These are phyloP conservation scores for Therioaphis trifolii DNA, from an alignment of 2,888 invertebrate species.

Conservation along the genomic window DNA sequence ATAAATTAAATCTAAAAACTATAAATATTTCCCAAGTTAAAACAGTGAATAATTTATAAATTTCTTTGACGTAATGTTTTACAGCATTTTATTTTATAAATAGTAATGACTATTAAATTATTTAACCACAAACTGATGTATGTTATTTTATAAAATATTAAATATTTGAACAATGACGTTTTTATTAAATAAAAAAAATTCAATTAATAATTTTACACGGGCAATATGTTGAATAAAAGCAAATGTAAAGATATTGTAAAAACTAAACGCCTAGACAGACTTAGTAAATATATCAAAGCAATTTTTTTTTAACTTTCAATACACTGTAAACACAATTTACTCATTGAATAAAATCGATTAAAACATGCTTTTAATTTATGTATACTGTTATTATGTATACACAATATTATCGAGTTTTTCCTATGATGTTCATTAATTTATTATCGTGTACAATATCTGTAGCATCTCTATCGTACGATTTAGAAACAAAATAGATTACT, in stretches of 20 bases:
- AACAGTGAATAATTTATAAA: too few relatives aligned
- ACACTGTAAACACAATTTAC: background rate
- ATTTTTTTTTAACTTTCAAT: background rate
- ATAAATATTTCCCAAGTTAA: too few relatives aligned
- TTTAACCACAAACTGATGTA: too few relatives aligned
- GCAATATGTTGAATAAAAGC: background rate
- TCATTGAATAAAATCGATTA: conserved; percentile 20
- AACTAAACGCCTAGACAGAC: background rate
- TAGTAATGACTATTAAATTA: too few relatives aligned
- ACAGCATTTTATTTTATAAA: too few relatives aligned
- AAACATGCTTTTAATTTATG: conserved; percentile 8
- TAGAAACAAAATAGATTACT: conserved; percentile 31
- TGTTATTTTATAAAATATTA: too few relatives aligned
- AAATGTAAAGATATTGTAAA: background rate
- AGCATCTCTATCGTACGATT: background rate
- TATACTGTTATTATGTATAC: background rate
- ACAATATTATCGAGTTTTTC: background rate
- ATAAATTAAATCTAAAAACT: background rate
- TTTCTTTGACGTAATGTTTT: too few relatives aligned
- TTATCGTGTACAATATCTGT: background rate
- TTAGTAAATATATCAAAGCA: background rate
- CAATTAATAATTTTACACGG: background rate
- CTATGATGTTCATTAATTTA: conserved; percentile 13
- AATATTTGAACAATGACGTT: background rate
- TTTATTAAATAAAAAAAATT: background rate